Percentiles rank a stretch among this genome's conserved stretches.
phyloP scores from a whole-genome alignment of 2,113 vertebrate species.

The Platysteira castanea region DNA sequence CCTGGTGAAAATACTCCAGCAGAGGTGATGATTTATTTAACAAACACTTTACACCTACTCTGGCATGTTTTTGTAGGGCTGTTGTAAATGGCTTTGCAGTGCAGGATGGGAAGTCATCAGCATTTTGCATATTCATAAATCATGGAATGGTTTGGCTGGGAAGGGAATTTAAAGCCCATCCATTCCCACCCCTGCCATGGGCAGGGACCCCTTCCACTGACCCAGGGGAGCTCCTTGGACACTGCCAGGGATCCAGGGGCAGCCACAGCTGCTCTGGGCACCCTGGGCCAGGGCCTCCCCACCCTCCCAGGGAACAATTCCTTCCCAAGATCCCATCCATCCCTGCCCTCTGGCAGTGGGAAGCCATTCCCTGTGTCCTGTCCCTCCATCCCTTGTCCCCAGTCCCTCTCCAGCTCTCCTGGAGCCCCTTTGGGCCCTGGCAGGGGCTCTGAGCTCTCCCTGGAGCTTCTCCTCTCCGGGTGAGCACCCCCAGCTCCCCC shows the following conservation, averaged over 20 bases:
- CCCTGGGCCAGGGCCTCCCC: neutral
- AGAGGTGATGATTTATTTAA: neutral
- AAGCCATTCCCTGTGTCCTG: neutral
- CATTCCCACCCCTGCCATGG: neutral
- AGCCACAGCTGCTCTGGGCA: neutral
- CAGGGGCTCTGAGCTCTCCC: neutral
- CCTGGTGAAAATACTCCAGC: neutral
- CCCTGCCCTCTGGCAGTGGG: neutral
- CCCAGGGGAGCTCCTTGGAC: neutral
- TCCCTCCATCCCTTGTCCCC: neutral
- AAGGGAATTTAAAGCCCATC: neutral
- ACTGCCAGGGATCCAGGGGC: neutral
- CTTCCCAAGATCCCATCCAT: accelerated
- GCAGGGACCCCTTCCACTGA: neutral
- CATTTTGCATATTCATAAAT: neutral
- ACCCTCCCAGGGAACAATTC: neutral
- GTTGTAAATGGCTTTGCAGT: neutral
- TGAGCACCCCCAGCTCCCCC: neutral
- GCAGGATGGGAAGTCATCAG: neutral
- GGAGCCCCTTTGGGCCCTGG: neutral
- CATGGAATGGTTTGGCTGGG: neutral
- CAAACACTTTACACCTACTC: neutral
- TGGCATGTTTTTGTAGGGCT: neutral
- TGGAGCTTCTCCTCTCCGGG: neutral
- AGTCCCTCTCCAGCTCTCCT: neutral